A percentile compares a stretch with the other conserved stretches of the same genome.
Evolutionary conservation across 2,888 invertebrate species (phyloP).

Genomic region (Doris montereyensis): DNA sequence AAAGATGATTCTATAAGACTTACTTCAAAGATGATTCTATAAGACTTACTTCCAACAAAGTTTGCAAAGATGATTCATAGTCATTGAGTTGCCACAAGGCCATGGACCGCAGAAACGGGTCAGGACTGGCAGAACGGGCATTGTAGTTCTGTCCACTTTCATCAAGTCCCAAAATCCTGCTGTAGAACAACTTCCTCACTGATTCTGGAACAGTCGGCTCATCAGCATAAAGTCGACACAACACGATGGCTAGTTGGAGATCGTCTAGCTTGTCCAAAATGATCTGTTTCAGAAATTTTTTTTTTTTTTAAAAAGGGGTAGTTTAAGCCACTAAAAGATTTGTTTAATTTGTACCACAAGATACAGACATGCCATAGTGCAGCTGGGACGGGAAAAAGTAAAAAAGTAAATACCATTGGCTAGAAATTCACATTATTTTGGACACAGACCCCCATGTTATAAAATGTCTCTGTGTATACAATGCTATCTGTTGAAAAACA

Average conservation of each 20-base stretch:
- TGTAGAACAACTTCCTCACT: constrained; percentile 61
- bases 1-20: neutral
- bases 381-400: no score
- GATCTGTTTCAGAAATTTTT: constrained; percentile 77
- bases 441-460: no score
- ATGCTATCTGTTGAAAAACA: no score
- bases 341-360: no score
- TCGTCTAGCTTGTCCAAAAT: constrained; percentile 93
- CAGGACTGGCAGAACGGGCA: constrained; percentile 74
- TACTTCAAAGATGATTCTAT: neutral
- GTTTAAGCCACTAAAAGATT: no score
- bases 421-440: no score
- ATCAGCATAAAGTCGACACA: constrained; percentile 89
- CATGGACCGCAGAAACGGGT: constrained; percentile 98
- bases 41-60: constrained; percentile 52
- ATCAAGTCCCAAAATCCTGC: constrained; percentile 65
- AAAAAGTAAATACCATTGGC: no score
- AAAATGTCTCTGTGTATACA: no score
- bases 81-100: constrained; percentile 96
- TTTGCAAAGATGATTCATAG: constrained; percentile 81
- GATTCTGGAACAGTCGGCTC: constrained; percentile 73
- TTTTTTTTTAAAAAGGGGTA: no score
- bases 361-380: no score
- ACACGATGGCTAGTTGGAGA: constrained; percentile 94
- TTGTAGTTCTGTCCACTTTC: constrained; percentile 79